Evolutionary conservation across 2,113 vertebrate genomes (phyloP), one percentile per base, ranked within the genome.

Genomic region (Illadopsis cleaveri): DNA sequence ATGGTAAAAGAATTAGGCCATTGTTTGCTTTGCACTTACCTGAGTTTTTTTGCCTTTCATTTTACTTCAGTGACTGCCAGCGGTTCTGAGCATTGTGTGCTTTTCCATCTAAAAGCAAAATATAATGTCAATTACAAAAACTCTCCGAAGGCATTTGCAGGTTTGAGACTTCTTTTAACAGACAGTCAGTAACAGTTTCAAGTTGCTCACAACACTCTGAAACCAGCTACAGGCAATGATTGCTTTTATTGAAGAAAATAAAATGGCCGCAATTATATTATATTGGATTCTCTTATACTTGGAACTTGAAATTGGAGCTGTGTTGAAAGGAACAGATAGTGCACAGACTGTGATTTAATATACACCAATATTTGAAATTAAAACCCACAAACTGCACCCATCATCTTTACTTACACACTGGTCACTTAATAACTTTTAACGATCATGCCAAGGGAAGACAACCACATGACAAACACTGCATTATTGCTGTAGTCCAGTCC

Each of bases 181-280:
- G 48, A 48, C 6, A 79, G 72, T 72, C 73, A 75, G 45, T 61
- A 93, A 94, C 24, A 56, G 24, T 81, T 88, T 77, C n/a, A 93
- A 78, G 87, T 64, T 95, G 30, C 20, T 91, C 54, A 48, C 30
- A 88, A 62, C 40, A 35, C 73, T 94, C 68, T 75, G 57, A 84
- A 90, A 89, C 10, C 76, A 85, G 90, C 37, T 94, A 81, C 31
- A 85, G 42, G 38, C 38, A 86, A 87, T 61, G 40, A 91, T 75
- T 91, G 48, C 12, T 76, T 93, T 95, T 62, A 96, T 58, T 96
- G 76, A 95, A 82, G 64, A 95, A 97, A 94, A 96, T 86, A 94
- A 96, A 96, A 78, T 94, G 33, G 44, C 47, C 86, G 64, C 60
- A 90, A 90, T 89, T 95, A 80, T 83, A 87, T 95, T 69, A 94